These are phyloP conservation scores for Cnemophilus loriae DNA, from an alignment of 2,113 vertebrate species.

Conservation along the genomic window DNA sequence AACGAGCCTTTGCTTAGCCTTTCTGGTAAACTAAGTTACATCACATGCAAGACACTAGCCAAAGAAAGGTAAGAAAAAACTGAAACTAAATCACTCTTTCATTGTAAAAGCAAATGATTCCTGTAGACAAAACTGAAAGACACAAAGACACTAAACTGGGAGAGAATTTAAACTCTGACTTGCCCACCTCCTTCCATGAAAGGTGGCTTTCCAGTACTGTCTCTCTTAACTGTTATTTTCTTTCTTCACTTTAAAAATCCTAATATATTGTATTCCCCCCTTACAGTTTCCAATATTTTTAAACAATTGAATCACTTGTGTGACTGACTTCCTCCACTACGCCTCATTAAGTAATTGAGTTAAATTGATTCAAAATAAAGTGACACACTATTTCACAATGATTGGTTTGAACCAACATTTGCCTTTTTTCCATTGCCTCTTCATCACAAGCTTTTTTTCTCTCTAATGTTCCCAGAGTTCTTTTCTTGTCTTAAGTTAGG, in stretches of 20 bases:
- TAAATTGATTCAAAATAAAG: conserved; percentile 57
- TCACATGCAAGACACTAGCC: neutral
- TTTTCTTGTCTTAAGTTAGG: neutral
- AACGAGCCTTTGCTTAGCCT: neutral
- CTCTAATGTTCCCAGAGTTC: neutral
- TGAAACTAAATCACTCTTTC: conserved; percentile 3
- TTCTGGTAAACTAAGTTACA: neutral
- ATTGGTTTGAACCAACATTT: conserved; percentile 47
- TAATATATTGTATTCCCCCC: neutral
- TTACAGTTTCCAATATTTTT: conserved; percentile 27
- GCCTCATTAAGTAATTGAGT: conserved; percentile 52
- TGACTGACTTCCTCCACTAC: conserved; percentile 13
- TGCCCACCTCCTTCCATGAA: neutral
- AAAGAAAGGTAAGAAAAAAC: neutral
- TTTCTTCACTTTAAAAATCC: neutral
- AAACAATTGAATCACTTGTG: neutral
- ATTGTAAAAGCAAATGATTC: neutral
- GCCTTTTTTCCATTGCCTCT: neutral
- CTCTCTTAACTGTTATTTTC: neutral
- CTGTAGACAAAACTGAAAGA: neutral
- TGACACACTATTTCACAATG: conserved; percentile 38
- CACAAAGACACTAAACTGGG: neutral
- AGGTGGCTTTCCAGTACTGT: neutral
- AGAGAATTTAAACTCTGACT: neutral
- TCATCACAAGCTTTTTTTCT: neutral